phyloP scores from a whole-genome alignment of 2,888 invertebrate genomes.

The Pseudococcus longispinus region DNA sequence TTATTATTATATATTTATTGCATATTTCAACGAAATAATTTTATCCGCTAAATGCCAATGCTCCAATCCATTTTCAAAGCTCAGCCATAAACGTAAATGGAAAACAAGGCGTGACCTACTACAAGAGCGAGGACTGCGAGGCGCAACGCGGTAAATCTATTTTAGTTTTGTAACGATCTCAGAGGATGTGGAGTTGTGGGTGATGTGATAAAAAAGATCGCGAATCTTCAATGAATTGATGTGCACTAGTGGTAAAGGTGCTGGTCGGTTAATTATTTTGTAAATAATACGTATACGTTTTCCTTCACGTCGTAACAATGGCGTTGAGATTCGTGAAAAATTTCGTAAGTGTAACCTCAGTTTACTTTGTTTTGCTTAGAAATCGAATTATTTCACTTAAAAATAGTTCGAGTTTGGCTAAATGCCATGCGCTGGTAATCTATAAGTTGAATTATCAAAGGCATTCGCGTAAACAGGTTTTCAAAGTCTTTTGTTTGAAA shows the following conservation, averaged over 20 bases:
- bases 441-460: background rate
- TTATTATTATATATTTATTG: too few species aligned
- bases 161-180: conserved; percentile 39
- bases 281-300: background rate
- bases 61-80: background rate
- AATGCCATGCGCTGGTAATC: conserved; percentile 15
- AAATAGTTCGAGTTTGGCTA: conserved; percentile 27
- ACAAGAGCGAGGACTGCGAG: background rate
- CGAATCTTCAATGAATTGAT: conserved; percentile 4
- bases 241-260: background rate
- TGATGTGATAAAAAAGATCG: conserved; percentile 29
- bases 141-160: conserved; percentile 33
- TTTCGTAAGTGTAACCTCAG: conserved; percentile 2
- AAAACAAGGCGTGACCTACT: conserved; percentile 22
- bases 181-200: conserved; percentile 32
- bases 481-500: background rate
- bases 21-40: too few species aligned
- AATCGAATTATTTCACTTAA: background rate
- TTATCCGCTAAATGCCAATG: too few species aligned
- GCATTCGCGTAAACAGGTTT: conserved; percentile 12
- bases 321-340: conserved; percentile 40
- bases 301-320: background rate
- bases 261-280: background rate
- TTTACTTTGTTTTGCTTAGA: background rate
- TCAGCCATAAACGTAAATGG: background rate